Evolutionary conservation across 2,113 vertebrate species (phyloP), one percentile per base, ranked within the genome.

Genomic region (Cryptotis parvus): DNA sequence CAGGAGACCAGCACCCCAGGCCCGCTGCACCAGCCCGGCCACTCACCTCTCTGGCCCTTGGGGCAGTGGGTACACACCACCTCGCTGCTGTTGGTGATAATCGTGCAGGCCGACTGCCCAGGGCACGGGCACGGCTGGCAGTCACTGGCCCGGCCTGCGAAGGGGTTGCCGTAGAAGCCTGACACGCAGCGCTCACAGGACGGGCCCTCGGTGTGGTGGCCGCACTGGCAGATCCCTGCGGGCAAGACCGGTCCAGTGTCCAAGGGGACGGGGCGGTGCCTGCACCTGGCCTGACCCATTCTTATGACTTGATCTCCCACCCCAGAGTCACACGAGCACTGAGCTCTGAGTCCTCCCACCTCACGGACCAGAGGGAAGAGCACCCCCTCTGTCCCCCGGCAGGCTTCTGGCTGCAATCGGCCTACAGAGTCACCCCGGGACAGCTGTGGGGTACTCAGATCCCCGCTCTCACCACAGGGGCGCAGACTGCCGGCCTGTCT

Each of bases 51-150:
- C 97, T 98, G 99, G 70, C 98, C 98, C 0, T 55, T 58, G 0
- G 99, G 99, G 92, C 99, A 99, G 94, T 98, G 98, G 90, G 98
- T 99, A 70, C 99, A 99, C 90, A 99, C 98, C 97, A 99, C 98
- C 82, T 98, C 98, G 79, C 97, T 88, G 0, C 89, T 98, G 92
- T 95, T 74, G 0, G 98, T 98, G 84, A 99, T 24, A 91, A 97
- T 69, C 0, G 96, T 97, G 96, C 99, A 99, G 97, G 98, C 97
- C 0, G 97, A 98, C 12, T 0, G 94, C 70, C 88, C 97, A 0
- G 99, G 99, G 95, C 99, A 99, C 0, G 99, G 99, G 87, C 99
- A 99, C 0, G 98, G 98, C 90, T 97, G 97, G 97, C 99, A 99
- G 95, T 98, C 98, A 0, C 97, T 94, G 0, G 92, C 82, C 0